Percentiles rank a stretch among this genome's conserved stretches.
These are phyloP conservation scores for Iselma pallidipennis DNA, from an alignment of 2,888 invertebrate species.

Conservation along the genomic window DNA sequence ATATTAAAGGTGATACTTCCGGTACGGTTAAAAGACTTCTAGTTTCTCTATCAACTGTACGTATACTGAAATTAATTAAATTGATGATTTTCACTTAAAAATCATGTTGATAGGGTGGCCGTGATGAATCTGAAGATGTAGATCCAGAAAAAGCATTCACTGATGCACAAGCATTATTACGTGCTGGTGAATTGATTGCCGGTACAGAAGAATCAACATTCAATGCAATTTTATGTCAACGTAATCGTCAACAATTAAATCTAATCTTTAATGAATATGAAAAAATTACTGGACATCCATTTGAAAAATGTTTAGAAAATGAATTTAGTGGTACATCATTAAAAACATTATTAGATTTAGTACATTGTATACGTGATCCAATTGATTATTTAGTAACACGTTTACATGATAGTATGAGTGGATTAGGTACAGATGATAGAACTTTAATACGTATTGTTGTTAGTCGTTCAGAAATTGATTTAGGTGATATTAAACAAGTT, in stretches of 20 bases:
- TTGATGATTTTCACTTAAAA: slow-evolving; percentile 76
- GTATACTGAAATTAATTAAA: no score
- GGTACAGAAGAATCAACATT: slow-evolving; percentile 89
- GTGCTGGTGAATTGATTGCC: slow-evolving; percentile 68
- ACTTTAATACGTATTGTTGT: slow-evolving; percentile 73
- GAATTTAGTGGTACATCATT: slow-evolving; percentile 80
- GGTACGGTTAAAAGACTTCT: slow-evolving; percentile 89
- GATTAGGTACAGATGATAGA: slow-evolving; percentile 72
- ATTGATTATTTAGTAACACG: slow-evolving; percentile 81
- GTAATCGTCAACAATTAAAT: slow-evolving; percentile 68
- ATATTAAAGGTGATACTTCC: slow-evolving; percentile 85
- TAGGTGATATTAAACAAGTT: slow-evolving; percentile 69
- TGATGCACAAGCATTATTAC: slow-evolving; percentile 80
- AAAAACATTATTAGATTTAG: slow-evolving; percentile 77
- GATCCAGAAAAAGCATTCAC: slow-evolving; percentile 74
- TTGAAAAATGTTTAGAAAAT: slow-evolving; percentile 77
- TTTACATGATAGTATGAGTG: slow-evolving; percentile 70
- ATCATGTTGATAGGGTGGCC: slow-evolving; percentile 68
- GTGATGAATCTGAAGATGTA: slow-evolving; percentile 77
- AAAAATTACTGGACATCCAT: slow-evolving; percentile 74
- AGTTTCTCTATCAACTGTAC: slow-evolving; percentile 74
- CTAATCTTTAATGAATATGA: slow-evolving; percentile 69
- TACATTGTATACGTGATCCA: slow-evolving; percentile 70
- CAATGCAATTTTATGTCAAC: slow-evolving; percentile 79
- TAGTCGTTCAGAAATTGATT: slow-evolving; percentile 70